Base-by-base conservation (phyloP, 2,888 invertebrate genomes). In the Scaptomyza reducta region DNA sequence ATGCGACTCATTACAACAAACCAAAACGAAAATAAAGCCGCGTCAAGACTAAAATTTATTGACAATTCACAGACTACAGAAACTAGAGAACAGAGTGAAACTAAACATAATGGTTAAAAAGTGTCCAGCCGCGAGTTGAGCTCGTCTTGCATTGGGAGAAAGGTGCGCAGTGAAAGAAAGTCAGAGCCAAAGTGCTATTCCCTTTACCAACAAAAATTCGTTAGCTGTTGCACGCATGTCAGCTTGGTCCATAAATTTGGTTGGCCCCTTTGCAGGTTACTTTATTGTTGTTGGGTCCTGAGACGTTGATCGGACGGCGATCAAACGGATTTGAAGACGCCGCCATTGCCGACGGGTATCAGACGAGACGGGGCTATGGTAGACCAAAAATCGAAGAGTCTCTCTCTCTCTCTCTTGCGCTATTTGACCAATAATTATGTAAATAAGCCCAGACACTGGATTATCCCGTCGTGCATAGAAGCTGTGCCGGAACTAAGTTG, bases 281-380 rank as follows among this genome's bases (percentile, higher is more conserved):
- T 35, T 46, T 53, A 25, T 29, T 38, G 22, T 29, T 38, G 22
- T 14, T 38, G 50, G 35, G 60, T 76, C 77, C 72, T 77, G 76
- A 53, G 33, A 59, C 51, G 14, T 38, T 55, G 60, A 27, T 22
- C 22, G 63, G 53, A 58, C 63, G 67, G 51, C 62, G 88, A 87
- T 83, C 83, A 87, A 89, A 87, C 86, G 63, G 64, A 76, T 75
- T 70, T 73, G 82, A 87, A 87, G 89, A 84, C 88, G 73, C 83
- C 83, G 87, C 75, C 88, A 66, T 64, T 65, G 78, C 75, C 70
- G 53, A 55, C 53, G 73, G 76, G 47, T 55, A 55, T 33, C 68
- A 50, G 49, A 49, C 68, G 44, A 50, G 49, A 49, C 68, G 44
- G 35, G 35, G 56, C 38, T 0, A n/a, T n/a, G 54, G 54, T 44